A percentile compares a stretch with the other conserved stretches of the same genome.
Evolutionary conservation across 92 coral and sea anemone species (phyloP).

Genomic region (Siderastrea siderea): DNA sequence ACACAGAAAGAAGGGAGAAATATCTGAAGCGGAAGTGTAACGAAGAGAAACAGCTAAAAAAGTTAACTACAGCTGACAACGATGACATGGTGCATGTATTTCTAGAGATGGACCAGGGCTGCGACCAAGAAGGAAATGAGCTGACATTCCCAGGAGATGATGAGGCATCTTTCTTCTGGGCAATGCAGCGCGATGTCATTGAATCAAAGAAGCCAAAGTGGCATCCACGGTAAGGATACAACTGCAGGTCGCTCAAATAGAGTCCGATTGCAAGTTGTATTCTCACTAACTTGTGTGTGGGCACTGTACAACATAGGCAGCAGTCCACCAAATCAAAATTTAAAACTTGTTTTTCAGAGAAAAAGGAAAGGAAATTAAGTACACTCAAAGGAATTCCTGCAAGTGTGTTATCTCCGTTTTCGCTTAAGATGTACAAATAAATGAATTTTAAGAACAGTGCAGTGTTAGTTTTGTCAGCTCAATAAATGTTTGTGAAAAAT

Average conservation of each 20-base stretch:
- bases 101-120: constrained; percentile 32
- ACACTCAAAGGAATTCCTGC: too few relatives aligned
- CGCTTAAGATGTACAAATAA: too few relatives aligned
- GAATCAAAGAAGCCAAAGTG: constrained; percentile 54
- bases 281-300: neutral
- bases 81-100: constrained; percentile 57
- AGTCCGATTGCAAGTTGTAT: neutral
- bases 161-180: constrained; percentile 55
- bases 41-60: constrained; percentile 51
- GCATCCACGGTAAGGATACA: constrained; percentile 78
- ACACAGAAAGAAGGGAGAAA: constrained; percentile 49
- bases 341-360: too few relatives aligned
- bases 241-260: neutral
- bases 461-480: too few relatives aligned
- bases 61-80: constrained; percentile 37
- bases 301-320: too few relatives aligned
- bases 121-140: constrained; percentile 18
- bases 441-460: too few relatives aligned
- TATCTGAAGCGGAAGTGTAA: constrained; percentile 26
- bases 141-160: constrained; percentile 35
- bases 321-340: too few relatives aligned
- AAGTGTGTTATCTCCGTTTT: too few relatives aligned
- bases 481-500: too few relatives aligned
- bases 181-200: constrained; percentile 56
- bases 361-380: too few relatives aligned